These are phyloP conservation scores for Esperia sulphurella DNA, from an alignment of 2,888 invertebrate genomes.

Conservation along the genomic window DNA sequence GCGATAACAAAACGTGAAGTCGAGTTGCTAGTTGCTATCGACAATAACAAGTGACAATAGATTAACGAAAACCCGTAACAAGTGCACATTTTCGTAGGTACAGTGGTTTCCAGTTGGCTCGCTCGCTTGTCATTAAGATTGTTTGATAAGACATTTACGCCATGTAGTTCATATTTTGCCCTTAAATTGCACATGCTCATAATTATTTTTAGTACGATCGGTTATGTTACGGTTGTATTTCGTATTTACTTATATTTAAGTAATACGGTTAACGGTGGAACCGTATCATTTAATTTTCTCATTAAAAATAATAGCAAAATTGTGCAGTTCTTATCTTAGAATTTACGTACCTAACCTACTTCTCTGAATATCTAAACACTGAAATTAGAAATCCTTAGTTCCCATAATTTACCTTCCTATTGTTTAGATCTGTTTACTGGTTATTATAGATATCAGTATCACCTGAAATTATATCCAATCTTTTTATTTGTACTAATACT, in stretches of 20 bases:
- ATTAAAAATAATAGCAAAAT: too few relatives aligned
- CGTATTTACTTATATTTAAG: too few relatives aligned
- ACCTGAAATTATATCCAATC: neutral
- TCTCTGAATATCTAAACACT: neutral
- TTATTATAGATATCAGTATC: neutral
- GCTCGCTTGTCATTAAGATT: constrained; percentile 13
- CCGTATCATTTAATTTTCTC: too few relatives aligned
- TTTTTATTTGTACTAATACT: neutral
- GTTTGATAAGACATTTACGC: constrained; percentile 4
- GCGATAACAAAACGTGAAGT: constrained; percentile 13
- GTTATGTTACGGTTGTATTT: neutral
- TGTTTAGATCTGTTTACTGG: neutral
- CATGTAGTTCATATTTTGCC: neutral
- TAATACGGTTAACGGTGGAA: too few relatives aligned
- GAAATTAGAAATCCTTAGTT: neutral
- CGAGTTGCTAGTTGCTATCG: too few relatives aligned
- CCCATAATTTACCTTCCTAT: neutral
- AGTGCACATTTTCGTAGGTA: constrained; percentile 2
- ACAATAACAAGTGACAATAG: too few relatives aligned
- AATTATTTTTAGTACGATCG: neutral
- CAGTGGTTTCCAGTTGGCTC: neutral
- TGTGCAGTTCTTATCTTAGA: neutral
- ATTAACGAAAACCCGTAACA: neutral
- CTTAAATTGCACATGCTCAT: neutral
- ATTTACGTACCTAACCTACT: too few relatives aligned